Percentiles rank a stretch among this genome's conserved stretches.
Evolutionary conservation across 92 coral and sea anemone species (phyloP).

Genomic region (Palythoa grandiflora): DNA sequence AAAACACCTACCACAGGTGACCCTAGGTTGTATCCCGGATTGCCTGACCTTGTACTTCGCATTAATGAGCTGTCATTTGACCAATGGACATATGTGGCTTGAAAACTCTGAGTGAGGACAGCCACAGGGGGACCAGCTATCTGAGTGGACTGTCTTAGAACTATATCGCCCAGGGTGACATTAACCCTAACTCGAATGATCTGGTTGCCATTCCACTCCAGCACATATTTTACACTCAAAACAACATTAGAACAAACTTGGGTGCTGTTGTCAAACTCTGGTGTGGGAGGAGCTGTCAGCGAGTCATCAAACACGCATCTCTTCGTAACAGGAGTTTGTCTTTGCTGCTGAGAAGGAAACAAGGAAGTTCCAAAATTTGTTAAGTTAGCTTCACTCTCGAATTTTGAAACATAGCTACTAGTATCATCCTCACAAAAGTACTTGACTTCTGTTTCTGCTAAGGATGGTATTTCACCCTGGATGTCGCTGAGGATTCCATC

Average conservation of each 20-base stretch:
- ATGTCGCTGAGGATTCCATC: slow-evolving; percentile 70
- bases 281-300: slow-evolving; percentile 84
- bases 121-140: slow-evolving; percentile 52
- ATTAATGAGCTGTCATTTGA: slow-evolving; percentile 48
- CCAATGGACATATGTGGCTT: slow-evolving; percentile 70
- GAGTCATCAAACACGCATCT: slow-evolving; percentile 91
- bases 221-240: slow-evolving; percentile 76
- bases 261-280: slow-evolving; percentile 73
- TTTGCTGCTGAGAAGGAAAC: slow-evolving; percentile 24
- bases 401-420: slow-evolving; percentile 34
- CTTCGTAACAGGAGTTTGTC: slow-evolving; percentile 9
- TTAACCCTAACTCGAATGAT: slow-evolving; percentile 70
- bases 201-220: slow-evolving; percentile 74
- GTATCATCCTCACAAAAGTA: slow-evolving; percentile 81
- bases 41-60: slow-evolving; percentile 78
- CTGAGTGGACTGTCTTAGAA: slow-evolving; percentile 36
- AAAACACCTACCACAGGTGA: slow-evolving; percentile 72
- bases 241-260: slow-evolving; percentile 83
- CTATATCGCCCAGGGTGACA: slow-evolving; percentile 74
- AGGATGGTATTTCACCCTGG: slow-evolving; percentile 66
- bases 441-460: slow-evolving; percentile 73
- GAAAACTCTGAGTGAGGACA: slow-evolving; percentile 76
- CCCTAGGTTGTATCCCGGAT: slow-evolving; percentile 92
- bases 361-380: slow-evolving; percentile 47
- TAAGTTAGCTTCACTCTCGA: not conserved